Percentiles rank a stretch among this genome's conserved stretches.
These are phyloP conservation scores for Rattus rattus DNA, from an alignment of 2,113 vertebrate genomes.

Conservation along the genomic window DNA sequence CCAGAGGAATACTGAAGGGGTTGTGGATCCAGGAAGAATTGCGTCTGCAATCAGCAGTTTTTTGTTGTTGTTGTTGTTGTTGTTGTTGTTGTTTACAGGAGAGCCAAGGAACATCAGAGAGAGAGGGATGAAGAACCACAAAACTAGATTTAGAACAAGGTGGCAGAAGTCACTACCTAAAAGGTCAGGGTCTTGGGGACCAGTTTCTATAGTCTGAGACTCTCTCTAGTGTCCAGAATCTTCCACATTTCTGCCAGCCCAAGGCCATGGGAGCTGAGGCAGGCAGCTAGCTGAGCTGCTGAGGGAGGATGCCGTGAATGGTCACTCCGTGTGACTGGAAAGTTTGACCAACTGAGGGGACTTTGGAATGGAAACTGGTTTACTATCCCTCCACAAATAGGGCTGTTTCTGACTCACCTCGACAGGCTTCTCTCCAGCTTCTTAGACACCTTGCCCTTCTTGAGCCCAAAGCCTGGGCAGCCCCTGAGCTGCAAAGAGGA, in stretches of 20 bases:
- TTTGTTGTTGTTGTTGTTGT: not conserved
- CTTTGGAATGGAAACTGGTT: slow-evolving; percentile 71
- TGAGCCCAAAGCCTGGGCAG: slow-evolving; percentile 75
- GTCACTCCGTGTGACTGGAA: slow-evolving; percentile 71
- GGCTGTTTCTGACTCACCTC: slow-evolving; percentile 76
- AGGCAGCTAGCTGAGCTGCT: not conserved
- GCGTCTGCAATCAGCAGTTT: not conserved
- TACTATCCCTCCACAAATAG: slow-evolving; percentile 72
- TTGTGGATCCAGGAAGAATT: not conserved
- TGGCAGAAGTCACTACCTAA: not conserved
- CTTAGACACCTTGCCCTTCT: slow-evolving; percentile 68
- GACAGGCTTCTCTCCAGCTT: slow-evolving; percentile 65
- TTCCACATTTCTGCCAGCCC: not conserved
- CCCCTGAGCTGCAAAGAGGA: slow-evolving; percentile 66
- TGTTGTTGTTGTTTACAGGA: not conserved
- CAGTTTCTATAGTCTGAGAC: not conserved
- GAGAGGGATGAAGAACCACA: not conserved
- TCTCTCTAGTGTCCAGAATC: not conserved
- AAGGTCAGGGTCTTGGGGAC: not conserved
- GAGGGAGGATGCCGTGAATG: not conserved
- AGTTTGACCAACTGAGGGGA: slow-evolving; percentile 65
- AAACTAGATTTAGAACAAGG: not conserved
- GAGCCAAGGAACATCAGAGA: too few relatives aligned
- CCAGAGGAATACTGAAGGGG: not conserved
- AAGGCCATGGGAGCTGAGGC: not conserved